Conservation (phyloP, 1,140 invertebrate genomes). For the Lineus longissimus region DNA sequence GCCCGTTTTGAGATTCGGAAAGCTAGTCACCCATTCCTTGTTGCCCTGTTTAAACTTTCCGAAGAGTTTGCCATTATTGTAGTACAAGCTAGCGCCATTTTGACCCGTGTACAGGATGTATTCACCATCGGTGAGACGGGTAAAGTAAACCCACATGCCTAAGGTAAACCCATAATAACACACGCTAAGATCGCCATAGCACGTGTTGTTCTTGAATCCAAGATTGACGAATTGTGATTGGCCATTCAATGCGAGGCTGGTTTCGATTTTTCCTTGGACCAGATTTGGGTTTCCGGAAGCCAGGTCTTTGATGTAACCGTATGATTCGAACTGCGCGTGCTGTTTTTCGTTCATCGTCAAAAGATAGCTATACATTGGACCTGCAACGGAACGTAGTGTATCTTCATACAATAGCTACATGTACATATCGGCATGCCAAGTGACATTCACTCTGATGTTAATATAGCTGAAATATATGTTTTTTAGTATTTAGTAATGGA, state of each 20-base stretch:
- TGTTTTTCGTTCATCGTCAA: constrained; percentile 38
- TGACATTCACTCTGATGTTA: too few relatives aligned
- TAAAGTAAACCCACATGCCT: constrained; percentile 41
- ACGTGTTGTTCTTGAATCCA: constrained; percentile 30
- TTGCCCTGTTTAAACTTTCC: constrained; percentile 29
- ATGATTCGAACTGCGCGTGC: neutral
- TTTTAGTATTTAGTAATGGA: too few relatives aligned
- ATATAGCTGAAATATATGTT: too few relatives aligned
- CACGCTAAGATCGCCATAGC: constrained; percentile 34
- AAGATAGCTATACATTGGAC: constrained; percentile 40
- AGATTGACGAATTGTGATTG: constrained; percentile 36
- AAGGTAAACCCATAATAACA: constrained; percentile 46
- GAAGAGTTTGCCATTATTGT: constrained; percentile 26
- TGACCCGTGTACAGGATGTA: constrained; percentile 24
- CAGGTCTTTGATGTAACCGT: constrained; percentile 21
- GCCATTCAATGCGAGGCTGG: constrained; percentile 30
- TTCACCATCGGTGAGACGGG: constrained; percentile 21
- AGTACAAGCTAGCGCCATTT: constrained; percentile 33
- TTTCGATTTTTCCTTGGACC: constrained; percentile 32
- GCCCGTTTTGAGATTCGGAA: constrained; percentile 22
- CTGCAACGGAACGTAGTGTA: constrained; percentile 15
- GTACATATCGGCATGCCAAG: too few relatives aligned
- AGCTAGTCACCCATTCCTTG: constrained; percentile 23
- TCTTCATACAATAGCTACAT: too few relatives aligned
- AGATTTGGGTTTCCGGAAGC: constrained; percentile 25